Percentiles rank a stretch among this genome's conserved stretches.
These are phyloP conservation scores for Galemys pyrenaicus DNA, from an alignment of 2,113 vertebrate species.

Conservation along the genomic window DNA sequence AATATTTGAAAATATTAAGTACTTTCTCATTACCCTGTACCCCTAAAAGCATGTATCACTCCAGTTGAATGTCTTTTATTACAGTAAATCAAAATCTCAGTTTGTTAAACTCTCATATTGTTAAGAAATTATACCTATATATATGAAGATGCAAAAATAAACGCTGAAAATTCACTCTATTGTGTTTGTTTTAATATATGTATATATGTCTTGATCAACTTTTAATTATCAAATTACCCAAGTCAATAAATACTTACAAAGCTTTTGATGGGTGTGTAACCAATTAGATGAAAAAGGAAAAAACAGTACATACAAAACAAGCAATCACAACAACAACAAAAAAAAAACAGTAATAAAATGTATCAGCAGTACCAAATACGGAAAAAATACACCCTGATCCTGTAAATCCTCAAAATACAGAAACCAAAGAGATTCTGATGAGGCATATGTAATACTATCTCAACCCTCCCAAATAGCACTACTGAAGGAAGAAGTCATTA, in stretches of 20 bases:
- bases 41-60: background rate
- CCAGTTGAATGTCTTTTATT: background rate
- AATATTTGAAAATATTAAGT: background rate
- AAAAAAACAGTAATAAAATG: constrained; percentile 20
- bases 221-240: background rate
- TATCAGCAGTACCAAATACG: constrained; percentile 21
- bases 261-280: background rate
- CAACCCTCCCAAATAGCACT: background rate
- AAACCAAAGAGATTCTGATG: background rate
- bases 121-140: constrained; percentile 11
- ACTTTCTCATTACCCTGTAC: background rate
- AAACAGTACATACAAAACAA: constrained; percentile 12
- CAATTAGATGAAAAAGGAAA: background rate
- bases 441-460: background rate
- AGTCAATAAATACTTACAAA: constrained; percentile 23
- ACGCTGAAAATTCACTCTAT: background rate
- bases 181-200: background rate
- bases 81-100: constrained; percentile 22
- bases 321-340: no score
- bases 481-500: constrained; percentile 1
- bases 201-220: background rate
- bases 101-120: background rate
- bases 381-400: background rate
- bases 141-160: background rate
- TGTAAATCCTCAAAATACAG: background rate